Evolutionary conservation across 1,140 invertebrate genomes (phyloP), one percentile per base, ranked within the genome.

Genomic region (Hypsibius dujardini): DNA sequence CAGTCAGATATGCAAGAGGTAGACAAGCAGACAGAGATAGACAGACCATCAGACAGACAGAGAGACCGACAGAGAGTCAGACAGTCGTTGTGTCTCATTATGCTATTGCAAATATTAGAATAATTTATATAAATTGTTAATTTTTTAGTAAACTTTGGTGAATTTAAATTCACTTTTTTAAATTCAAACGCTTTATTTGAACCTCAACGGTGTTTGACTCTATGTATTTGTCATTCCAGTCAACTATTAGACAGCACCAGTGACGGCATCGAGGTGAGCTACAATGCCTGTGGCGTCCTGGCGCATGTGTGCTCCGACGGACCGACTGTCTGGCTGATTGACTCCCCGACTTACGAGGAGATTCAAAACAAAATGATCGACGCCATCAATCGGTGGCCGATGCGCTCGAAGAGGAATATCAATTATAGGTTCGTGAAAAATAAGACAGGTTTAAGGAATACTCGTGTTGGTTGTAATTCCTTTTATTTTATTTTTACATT

Each of bases 231-330:
- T 45, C 75, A 47, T 73, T 79, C 47, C 79, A 87, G 88, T 74
- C 83, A 87, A 59, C 82, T 98, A 12, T 80, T 97, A 7, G 85
- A 88, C 71, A 91, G 90, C 1, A 82, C 83, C 7, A 89, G 87
- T 76, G 93, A 96, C 81, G 92, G 92, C 46, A 97, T 97, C 74
- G 94, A 98, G 85, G 90, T 94, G 69, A 92, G 90, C 76, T 97
- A 98, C 80, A 97, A 97, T 82, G 91, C 93, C 42, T 67, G 62
- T 42, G 62, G 62, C 12, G 62, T 67, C 3, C 42, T 67, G 42
- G 62, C 62, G 3, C 62, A 67, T 42, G 45, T 67, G 3, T 67
- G 62, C 1, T 94, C 90, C 0, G 94, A 97, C 81, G 93, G 93
- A 0, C 81, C 84, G 0, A 84, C 85, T 60, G 85, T 86, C 0